Conservation (phyloP, 2,113 vertebrate species). For the Micronisus gabar region DNA sequence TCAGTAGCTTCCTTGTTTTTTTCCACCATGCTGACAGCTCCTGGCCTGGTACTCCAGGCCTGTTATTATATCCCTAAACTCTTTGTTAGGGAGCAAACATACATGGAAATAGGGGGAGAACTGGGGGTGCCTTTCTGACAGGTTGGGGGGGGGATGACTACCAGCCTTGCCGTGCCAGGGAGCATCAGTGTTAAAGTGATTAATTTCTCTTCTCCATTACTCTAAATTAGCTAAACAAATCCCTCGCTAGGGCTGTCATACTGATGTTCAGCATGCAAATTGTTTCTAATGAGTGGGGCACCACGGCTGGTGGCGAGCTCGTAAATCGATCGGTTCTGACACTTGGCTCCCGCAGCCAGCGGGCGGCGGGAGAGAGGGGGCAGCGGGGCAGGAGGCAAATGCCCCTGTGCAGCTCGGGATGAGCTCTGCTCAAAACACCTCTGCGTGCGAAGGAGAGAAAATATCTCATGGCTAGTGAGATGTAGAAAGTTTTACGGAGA, state of each 20-base stretch:
- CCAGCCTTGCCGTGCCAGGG: background rate
- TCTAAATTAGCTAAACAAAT: slow-evolving; percentile 76
- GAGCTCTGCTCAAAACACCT: background rate
- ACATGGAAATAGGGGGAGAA: background rate
- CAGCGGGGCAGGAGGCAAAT: background rate
- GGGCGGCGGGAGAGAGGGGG: background rate
- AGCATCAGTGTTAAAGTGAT: slow-evolving; percentile 46
- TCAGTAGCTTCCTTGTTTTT: background rate
- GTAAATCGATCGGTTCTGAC: slow-evolving; percentile 27
- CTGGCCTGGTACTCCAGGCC: background rate
- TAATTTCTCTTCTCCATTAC: slow-evolving; percentile 73
- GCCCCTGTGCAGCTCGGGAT: background rate
- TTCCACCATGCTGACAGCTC: background rate
- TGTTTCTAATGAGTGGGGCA: slow-evolving; percentile 64
- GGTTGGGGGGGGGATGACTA: background rate
- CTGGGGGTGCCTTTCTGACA: background rate
- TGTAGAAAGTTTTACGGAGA: background rate
- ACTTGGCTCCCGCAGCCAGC: background rate
- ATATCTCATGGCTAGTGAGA: background rate
- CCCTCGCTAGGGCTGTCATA: slow-evolving; percentile 66
- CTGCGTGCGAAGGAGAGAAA: background rate
- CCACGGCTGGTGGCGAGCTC: background rate
- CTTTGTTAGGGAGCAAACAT: background rate
- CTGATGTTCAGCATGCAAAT: slow-evolving; percentile 70
- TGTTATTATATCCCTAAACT: background rate